Evolutionary conservation across 2,113 vertebrate genomes (phyloP).

Genomic region (Peromyscus californicus): DNA sequence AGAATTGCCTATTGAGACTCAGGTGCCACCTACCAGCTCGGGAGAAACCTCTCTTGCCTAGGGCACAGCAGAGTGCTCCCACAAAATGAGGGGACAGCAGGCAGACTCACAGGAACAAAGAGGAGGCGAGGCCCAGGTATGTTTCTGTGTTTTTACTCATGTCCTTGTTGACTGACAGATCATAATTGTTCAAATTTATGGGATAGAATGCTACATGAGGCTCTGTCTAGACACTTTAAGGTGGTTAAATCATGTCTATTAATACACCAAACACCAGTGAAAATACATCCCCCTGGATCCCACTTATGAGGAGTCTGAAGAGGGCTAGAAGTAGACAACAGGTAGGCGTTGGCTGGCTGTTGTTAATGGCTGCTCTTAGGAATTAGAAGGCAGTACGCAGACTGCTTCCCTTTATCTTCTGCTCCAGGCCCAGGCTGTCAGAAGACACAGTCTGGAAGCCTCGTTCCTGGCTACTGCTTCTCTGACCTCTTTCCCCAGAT

Average conservation of each 20-base stretch:
- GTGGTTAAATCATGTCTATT: background rate
- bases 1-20: background rate
- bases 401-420: background rate
- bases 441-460: background rate
- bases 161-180: background rate
- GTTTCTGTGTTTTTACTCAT: background rate
- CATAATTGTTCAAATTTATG: background rate
- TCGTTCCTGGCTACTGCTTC: accelerated
- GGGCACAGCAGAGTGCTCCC: background rate
- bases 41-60: background rate
- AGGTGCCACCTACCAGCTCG: background rate
- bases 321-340: background rate
- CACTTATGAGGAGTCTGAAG: background rate
- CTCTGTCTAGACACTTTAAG: background rate
- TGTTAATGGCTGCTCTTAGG: background rate
- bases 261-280: background rate
- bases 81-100: background rate
- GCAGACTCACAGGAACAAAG: background rate
- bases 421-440: background rate
- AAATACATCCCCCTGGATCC: background rate
- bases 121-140: background rate
- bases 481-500: no score
- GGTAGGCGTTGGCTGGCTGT: background rate
- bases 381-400: no score
- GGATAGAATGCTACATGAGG: background rate